Conservation (phyloP, 2,797 vertebrate genomes). For the Argya squamiceps region DNA sequence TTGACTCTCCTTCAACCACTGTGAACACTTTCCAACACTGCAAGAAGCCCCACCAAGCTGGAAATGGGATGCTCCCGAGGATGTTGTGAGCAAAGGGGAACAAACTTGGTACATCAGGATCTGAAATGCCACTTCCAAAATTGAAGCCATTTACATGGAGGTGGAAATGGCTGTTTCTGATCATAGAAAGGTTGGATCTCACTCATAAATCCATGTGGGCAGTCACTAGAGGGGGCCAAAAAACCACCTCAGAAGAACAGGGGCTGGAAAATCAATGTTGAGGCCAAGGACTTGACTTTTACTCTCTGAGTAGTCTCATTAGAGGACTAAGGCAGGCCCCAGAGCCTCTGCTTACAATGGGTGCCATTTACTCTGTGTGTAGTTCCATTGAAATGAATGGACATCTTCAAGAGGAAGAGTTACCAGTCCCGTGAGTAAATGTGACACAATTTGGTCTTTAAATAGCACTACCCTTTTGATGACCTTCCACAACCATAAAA, state of each 20-base stretch:
- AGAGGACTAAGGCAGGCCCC: not conserved
- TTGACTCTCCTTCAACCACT: not conserved
- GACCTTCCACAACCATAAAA: slow-evolving; percentile 62
- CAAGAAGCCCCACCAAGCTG: not conserved
- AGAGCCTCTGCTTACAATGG: not conserved
- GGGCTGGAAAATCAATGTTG: not conserved
- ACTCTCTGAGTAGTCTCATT: not conserved
- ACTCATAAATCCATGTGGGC: not conserved
- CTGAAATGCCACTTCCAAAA: not conserved
- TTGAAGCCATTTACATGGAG: not conserved
- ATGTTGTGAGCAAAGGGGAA: not conserved
- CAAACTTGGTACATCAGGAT: fast-evolving
- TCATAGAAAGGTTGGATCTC: not conserved
- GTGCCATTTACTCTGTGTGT: not conserved
- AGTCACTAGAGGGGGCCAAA: slow-evolving; percentile 51
- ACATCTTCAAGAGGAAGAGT: not conserved
- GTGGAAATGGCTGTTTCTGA: not conserved
- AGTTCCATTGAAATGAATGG: not conserved
- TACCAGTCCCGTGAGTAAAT: not conserved
- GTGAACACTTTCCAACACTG: not conserved
- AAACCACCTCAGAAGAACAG: not conserved
- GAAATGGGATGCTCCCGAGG: not conserved
- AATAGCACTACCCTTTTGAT: slow-evolving; percentile 50
- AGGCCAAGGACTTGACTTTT: not conserved
- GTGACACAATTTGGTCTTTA: slow-evolving; percentile 51